Evolutionary conservation across 2,113 vertebrate genomes (phyloP), one percentile per base, ranked within the genome.

Genomic region (Paratilapia polleni): DNA sequence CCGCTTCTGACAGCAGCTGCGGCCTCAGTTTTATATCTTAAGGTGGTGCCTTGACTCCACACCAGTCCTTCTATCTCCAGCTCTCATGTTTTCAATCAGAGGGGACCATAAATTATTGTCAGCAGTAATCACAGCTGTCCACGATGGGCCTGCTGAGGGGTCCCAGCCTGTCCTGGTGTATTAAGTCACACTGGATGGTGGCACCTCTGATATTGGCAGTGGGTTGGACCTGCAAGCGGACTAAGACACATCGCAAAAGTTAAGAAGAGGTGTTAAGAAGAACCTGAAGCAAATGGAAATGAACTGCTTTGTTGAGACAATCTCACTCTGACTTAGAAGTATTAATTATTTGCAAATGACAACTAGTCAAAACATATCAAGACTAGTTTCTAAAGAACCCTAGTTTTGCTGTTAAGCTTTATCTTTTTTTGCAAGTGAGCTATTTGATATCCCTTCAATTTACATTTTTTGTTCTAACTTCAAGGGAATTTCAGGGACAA

Each of bases 51-150:
- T 93, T 89, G 83, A 88, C 85, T 92, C 86, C 15, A 3, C 83
- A 82, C 58, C 82, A 86, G 63, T 87, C 82, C 52, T 78, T 91
- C 89, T 85, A 91, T 93, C 91, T 90, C 84, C 77, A 88, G 82
- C 88, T 87, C 91, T 90, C 68, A 54, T 73, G 68, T 73, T 94
- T 94, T 94, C 90, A 94, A 95, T 95, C 95, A 93, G 92, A 85
- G 31, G 85, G 91, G 87, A 94, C 91, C 91, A 95, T 95, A 92
- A 95, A 95, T 95, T 95, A 94, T 95, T 95, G 93, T 94, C 93
- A 95, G 91, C 88, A 78, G 91, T 94, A 95, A 95, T 95, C 93
- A 93, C 86, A 94, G 92, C 88, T 92, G 94, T 94, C 93, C 90
- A 90, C 83, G 34, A 79, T 59, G 82, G 92, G 90, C 73, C 79